Evolutionary conservation across 2,888 invertebrate genomes (phyloP).

Genomic region (Acleris laterana): DNA sequence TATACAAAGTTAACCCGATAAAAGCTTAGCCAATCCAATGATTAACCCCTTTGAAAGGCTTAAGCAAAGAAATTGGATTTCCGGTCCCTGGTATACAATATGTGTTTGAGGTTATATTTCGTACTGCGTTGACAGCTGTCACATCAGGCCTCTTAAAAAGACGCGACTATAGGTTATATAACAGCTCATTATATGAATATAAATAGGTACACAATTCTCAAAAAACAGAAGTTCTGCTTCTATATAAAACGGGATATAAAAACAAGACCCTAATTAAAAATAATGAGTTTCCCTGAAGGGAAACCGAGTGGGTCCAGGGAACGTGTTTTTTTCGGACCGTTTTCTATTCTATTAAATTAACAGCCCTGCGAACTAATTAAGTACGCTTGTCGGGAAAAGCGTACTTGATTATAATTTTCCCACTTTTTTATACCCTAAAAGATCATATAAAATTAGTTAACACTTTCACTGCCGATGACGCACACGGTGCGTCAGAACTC

Average conservation of each 20-base stretch:
- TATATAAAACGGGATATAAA: conserved; percentile 5
- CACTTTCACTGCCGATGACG: too few species aligned
- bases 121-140: too few species aligned
- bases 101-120: too few species aligned
- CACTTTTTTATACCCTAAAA: not conserved
- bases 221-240: conserved; percentile 6
- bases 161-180: too few species aligned
- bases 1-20: too few species aligned
- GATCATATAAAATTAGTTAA: too few species aligned
- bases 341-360: conserved; percentile 14
- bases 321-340: conserved; percentile 8
- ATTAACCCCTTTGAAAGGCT: too few species aligned
- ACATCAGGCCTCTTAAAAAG: too few species aligned
- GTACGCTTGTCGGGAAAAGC: conserved; percentile 4
- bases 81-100: too few species aligned
- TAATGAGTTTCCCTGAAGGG: conserved; percentile 10
- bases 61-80: too few species aligned
- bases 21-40: too few species aligned
- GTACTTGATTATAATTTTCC: conserved; percentile 1
- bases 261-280: conserved; percentile 23
- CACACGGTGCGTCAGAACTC: too few species aligned
- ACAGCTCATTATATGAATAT: not conserved
- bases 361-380: conserved; percentile 12
- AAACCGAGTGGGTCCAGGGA: not conserved
- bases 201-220: conserved; percentile 12